Conservation (phyloP, 2,113 vertebrate genomes). For the Bathybates hornii region DNA sequence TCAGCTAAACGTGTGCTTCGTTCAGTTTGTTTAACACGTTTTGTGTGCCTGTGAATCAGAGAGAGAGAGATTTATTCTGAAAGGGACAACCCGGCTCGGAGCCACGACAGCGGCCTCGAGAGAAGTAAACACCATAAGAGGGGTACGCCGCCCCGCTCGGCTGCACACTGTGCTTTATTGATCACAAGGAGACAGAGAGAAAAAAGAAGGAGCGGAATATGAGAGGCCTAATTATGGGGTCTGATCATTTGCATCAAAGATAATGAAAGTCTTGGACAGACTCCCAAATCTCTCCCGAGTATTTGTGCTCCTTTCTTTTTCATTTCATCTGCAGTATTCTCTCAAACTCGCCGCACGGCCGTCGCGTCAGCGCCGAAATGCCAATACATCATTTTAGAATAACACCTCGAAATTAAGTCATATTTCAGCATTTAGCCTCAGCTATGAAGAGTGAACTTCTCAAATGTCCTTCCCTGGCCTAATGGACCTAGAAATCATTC, state of each 20-base stretch:
- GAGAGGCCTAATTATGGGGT: constrained; percentile 68
- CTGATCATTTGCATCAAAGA: constrained; percentile 73
- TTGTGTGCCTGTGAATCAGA: background rate
- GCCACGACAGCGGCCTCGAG: constrained; percentile 22
- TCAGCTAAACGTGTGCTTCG: background rate
- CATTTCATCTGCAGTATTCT: constrained; percentile 32
- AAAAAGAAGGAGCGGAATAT: constrained; percentile 29
- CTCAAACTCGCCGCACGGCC: background rate
- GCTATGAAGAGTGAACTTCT: constrained; percentile 64
- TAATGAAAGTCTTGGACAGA: constrained; percentile 73
- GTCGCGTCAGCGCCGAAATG: constrained; percentile 27
- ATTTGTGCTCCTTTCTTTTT: constrained; percentile 28
- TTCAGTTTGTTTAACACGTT: background rate
- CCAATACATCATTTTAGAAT: constrained; percentile 61
- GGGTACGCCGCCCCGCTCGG: constrained; percentile 6
- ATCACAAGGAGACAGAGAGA: constrained; percentile 45
- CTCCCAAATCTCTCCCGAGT: constrained; percentile 63
- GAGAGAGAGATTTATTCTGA: background rate
- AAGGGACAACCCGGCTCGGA: background rate
- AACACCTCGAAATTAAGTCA: constrained; percentile 51
- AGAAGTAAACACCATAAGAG: constrained; percentile 24
- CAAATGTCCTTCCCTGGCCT: constrained; percentile 61
- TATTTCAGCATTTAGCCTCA: constrained; percentile 55
- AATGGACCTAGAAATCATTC: constrained; percentile 66
- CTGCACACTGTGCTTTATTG: constrained; percentile 45